These are phyloP conservation scores for Melanostoma mellinum DNA, from an alignment of 2,888 invertebrate genomes.

Conservation along the genomic window DNA sequence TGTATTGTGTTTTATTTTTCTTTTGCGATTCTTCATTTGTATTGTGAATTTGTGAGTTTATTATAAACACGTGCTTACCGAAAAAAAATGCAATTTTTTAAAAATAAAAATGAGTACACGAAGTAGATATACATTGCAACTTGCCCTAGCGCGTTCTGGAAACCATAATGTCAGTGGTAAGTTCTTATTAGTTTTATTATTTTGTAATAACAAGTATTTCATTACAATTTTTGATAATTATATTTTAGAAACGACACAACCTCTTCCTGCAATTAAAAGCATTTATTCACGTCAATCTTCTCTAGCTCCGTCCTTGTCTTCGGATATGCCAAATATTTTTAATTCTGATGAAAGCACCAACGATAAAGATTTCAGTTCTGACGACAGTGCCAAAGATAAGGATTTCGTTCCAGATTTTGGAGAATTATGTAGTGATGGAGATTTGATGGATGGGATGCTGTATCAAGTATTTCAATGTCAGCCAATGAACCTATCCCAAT, in stretches of 20 bases:
- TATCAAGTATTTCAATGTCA: too few relatives aligned
- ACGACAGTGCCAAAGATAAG: too few relatives aligned
- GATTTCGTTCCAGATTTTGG: too few relatives aligned
- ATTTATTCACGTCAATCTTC: constrained; percentile 16
- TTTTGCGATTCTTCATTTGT: neutral
- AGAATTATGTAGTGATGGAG: too few relatives aligned
- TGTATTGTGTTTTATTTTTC: too few relatives aligned
- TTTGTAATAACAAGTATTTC: neutral
- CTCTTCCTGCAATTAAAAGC: neutral
- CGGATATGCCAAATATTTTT: constrained; percentile 11
- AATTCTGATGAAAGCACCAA: neutral
- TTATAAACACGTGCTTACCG: too few relatives aligned
- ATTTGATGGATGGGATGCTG: too few relatives aligned
- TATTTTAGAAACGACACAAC: constrained; percentile 7
- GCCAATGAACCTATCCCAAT: too few relatives aligned
- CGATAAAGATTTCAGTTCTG: too few relatives aligned
- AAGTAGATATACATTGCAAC: constrained; percentile 10
- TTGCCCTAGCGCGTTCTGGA: constrained; percentile 4
- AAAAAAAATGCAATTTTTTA: constrained; percentile 15
- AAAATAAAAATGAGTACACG: constrained; percentile 14
- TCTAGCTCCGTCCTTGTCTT: constrained; percentile 5
- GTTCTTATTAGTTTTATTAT: constrained; percentile 7
- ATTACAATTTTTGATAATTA: constrained; percentile 9
- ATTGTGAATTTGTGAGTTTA: neutral
- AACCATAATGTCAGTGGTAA: neutral